Percentiles rank a stretch among this genome's conserved stretches.
Evolutionary conservation across 1,140 invertebrate genomes (phyloP).

Genomic region (Frieseomelitta varia): DNA sequence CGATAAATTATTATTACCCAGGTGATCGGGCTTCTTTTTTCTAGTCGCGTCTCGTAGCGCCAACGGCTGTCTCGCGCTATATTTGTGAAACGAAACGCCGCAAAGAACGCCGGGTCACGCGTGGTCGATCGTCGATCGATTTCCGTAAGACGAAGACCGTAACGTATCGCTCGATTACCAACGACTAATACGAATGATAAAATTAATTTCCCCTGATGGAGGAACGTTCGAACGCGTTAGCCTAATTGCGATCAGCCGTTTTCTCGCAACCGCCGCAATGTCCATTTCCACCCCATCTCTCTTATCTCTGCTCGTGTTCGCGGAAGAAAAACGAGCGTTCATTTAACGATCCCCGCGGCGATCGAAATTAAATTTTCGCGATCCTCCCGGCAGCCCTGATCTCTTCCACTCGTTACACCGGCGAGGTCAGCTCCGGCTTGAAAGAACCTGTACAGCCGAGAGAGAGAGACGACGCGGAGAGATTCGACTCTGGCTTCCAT

Average conservation of each 20-base stretch:
- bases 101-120: not conserved
- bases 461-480: not conserved
- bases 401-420: slow-evolving; percentile 44
- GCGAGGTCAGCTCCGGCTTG: slow-evolving; percentile 43
- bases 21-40: slow-evolving; percentile 45
- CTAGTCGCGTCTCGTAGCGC: slow-evolving; percentile 42
- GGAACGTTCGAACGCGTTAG: slow-evolving; percentile 5
- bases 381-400: slow-evolving; percentile 42
- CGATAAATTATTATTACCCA: slow-evolving; percentile 64
- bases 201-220: slow-evolving; percentile 17
- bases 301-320: not conserved
- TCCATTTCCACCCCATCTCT: not conserved
- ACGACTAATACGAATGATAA: not conserved
- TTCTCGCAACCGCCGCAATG: not conserved
- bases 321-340: slow-evolving; percentile 22
- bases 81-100: slow-evolving; percentile 29
- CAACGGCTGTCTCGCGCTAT: slow-evolving; percentile 7
- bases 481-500: not conserved
- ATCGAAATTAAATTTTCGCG: slow-evolving; percentile 57
- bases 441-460: slow-evolving; percentile 48
- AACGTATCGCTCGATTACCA: not conserved
- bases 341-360: slow-evolving; percentile 41
- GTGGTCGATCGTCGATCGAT: not conserved
- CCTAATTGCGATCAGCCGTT: slow-evolving; percentile 17
- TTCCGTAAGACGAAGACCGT: not conserved